Evolutionary conservation across 2,113 vertebrate genomes (phyloP).

Genomic region (Jaculus jaculus): DNA sequence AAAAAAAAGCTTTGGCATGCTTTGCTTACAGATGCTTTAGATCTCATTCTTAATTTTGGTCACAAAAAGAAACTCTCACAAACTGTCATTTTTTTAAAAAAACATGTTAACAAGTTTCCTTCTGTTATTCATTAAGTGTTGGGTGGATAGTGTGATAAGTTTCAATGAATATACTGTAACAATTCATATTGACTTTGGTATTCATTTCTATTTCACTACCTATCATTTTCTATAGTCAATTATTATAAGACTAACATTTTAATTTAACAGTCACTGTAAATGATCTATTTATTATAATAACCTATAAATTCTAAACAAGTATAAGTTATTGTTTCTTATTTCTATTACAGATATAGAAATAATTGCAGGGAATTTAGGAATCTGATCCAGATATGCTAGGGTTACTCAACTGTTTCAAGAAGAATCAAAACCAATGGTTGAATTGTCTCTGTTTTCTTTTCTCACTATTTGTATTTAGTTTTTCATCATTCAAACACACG

Average conservation of each 20-base stretch:
- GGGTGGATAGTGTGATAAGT: conserved; percentile 43
- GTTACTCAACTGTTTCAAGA: neutral
- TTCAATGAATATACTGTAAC: neutral
- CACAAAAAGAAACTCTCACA: conserved; percentile 8
- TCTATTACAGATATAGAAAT: neutral
- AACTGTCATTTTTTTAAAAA: conserved; percentile 28
- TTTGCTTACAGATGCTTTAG: conserved; percentile 59
- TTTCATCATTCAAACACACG: neutral
- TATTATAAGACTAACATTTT: conserved; percentile 6
- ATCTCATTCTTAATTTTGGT: conserved; percentile 55
- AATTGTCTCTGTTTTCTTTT: neutral
- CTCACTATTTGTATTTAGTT: neutral
- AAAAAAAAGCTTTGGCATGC: conserved; percentile 55
- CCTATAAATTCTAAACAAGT: neutral
- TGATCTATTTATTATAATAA: neutral
- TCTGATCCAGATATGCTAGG: neutral
- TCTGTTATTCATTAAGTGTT: neutral
- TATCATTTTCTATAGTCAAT: conserved; percentile 20
- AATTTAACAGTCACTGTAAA: conserved; percentile 9
- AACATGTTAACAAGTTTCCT: conserved; percentile 32
- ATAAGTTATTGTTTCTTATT: neutral
- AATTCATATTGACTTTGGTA: conserved; percentile 45
- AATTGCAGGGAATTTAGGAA: neutral
- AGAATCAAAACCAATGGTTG: neutral
- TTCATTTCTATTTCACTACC: conserved; percentile 41